Evolutionary conservation across 2,113 vertebrate species (phyloP), one percentile per base, ranked within the genome.

Genomic region (Halichoeres trimaculatus): DNA sequence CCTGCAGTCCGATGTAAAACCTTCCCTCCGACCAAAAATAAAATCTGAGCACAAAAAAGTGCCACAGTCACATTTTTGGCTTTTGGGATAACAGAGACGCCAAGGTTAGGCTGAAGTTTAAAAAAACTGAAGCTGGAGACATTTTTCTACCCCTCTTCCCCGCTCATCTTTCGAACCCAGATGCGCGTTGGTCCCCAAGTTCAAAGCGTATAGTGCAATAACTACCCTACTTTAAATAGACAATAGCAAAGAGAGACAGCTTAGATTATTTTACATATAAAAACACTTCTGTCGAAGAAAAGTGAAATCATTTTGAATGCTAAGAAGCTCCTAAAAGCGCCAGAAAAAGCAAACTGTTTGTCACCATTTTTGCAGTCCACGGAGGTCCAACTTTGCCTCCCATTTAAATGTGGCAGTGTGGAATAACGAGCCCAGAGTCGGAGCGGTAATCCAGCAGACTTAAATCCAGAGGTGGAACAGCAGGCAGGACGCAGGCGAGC

Each of bases 361-460:
- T 90, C 90, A 88, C 85, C 90, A 81, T 85, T 83, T 62, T 78
- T 85, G 81, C 64, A 65, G 89, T 90, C 90, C 89, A 75, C 10
- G 73, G 86, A 86, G 83, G 86, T 90, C 90, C 89, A 92, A 93
- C 90, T 93, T 93, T 93, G 90, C 84, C 90, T 87, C 84, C 89
- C 90, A 89, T 90, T 88, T 87, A 90, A 92, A 90, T 2, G 70
- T 71, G 79, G 86, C 81, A 74, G 82, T 66, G 30, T 64, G 74
- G 79, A 84, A 84, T 58, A 72, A 81, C 72, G 72, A 81, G 81
- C 30, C 4, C 66, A 51, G 81, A 78, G 80, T 87, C 87, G 61
- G n/a, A 81, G 86, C 26, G 61, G 75, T 92, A 92, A 93, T 93
- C 92, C 92, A 75, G 86, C 60, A 3, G 89, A 83, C 41, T 87